Base-by-base conservation (phyloP, 2,113 vertebrate genomes). In the Leptobrachium ailaonicum region DNA sequence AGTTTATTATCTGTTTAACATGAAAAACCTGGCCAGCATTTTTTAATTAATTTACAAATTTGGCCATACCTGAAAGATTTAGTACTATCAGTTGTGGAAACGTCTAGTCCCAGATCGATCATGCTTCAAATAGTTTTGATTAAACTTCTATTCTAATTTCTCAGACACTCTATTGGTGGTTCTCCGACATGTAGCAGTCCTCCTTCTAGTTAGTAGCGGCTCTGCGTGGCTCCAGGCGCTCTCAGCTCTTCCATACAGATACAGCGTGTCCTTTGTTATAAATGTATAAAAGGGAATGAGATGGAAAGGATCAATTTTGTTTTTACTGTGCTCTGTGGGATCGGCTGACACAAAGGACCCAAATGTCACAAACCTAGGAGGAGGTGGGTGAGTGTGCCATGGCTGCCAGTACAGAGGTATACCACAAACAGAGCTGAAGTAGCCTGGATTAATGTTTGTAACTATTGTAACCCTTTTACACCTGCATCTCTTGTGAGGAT, bases 241-340 rank as follows among this genome's bases (percentile, higher is more conserved):
- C 66, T 42, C n/a, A 58, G 73, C 41, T 50, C 40, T 50, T 74
- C 47, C 41, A 74, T 54, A 53, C 53, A 68, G 62, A 69, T 75
- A 60, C 32, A 68, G 54, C 20, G 43, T 44, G 32, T 69, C 32
- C 72, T 75, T 81, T 81, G 79, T 80, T 75, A 50, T 64, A 9
- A 6, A 50, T 62, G 73, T 69, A 75, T 50, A 81, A 75, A 67
- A 74, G 71, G 63, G 62, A 64, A 64, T 20, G 63, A 41, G 41
- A 75, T 60, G 71, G 71, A 69, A 75, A 43, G 66, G 79, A 81
- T 81, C 79, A 75, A 81, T 81, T 75, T 53, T 75, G 42, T 69
- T 75, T 81, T 75, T 68, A 75, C 50, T 42, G 43, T 62, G 64
- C 72, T 80, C 78, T 41, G 78, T 80, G n/a, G 71, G 71, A 66